Evolutionary conservation across 2,113 vertebrate genomes (phyloP), one percentile per base, ranked within the genome.

Genomic region (Vicugna pacos): DNA sequence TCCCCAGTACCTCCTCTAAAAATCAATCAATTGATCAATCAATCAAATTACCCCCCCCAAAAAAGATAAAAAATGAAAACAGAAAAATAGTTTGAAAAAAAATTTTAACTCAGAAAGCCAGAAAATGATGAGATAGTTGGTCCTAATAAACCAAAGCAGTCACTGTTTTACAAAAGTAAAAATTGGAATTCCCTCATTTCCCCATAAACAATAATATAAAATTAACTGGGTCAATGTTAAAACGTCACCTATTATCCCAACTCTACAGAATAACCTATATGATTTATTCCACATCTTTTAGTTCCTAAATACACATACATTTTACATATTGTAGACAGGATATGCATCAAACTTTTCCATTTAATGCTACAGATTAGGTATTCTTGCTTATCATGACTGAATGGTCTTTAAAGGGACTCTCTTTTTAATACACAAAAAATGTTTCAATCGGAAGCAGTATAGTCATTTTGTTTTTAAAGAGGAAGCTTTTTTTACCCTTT

Each of bases 391-490:
- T 56, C 30, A 50, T 32, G 50, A 95, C 16, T 46, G 19, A 82
- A 75, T 32, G 35, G 42, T 22, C 28, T 93, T 75, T 73, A 35
- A 84, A 83, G 93, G 91, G 32, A 62, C 19, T 58, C 6, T 20
- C 8, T 76, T 56, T 95, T 92, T 14, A 64, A 94, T 85, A 95
- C 89, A 60, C 50, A 35, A 85, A 93, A 35, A 85, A 20, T 58
- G 88, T 95, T 91, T 67, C 65, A 48, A 5, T 38, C 6, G 0
- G 80, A 96, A 92, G 76, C 10, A 88, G 73, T 84, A 35, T 12
- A 15, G 62, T 91, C 67, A 80, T 90, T 95, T 96, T 95, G 22
- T 58, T 97, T 92, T 86, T 42, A 92, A 75, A 92, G 65, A 95
- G 30, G 60, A 24, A 73, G 77, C 24, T 88, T 90, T 91, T 88